phyloP scores from a whole-genome alignment of 1,140 invertebrate genomes.

The Nymphalis io region DNA sequence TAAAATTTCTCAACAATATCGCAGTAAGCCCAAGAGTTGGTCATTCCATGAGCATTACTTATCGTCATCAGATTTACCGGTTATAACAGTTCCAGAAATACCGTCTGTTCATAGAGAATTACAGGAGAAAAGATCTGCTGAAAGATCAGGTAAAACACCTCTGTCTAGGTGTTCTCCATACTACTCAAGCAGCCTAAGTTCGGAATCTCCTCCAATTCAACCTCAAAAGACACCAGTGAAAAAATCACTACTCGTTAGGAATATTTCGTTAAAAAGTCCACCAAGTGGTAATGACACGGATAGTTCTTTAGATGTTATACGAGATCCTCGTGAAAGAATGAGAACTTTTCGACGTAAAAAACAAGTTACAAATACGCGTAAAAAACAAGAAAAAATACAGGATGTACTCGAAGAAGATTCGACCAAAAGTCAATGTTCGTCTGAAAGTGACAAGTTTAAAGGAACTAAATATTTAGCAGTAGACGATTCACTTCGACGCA shows the following conservation, averaged over 20 bases:
- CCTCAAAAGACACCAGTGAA: conserved; percentile 81
- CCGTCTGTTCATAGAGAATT: conserved; percentile 68
- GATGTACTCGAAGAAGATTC: conserved; percentile 80
- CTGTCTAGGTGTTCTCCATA: conserved; percentile 85
- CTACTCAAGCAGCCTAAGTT: conserved; percentile 86
- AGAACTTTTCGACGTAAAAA: conserved; percentile 84
- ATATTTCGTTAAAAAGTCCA: conserved; percentile 82
- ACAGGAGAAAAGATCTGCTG: conserved; percentile 73
- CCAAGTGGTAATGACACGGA: conserved; percentile 86
- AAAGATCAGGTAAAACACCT: conserved; percentile 75
- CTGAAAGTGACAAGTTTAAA: conserved; percentile 79
- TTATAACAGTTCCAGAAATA: conserved; percentile 72
- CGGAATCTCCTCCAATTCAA: conserved; percentile 84
- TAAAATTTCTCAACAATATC: conserved; percentile 81
- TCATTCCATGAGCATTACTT: conserved; percentile 84
- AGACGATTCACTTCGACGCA: conserved; percentile 65
- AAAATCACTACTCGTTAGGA: conserved; percentile 77
- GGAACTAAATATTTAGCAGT: conserved; percentile 63
- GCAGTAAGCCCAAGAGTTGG: conserved; percentile 81
- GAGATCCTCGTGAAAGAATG: conserved; percentile 82
- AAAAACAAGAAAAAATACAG: conserved; percentile 81
- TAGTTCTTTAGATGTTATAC: conserved; percentile 84
- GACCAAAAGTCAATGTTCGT: conserved; percentile 78
- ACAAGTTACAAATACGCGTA: conserved; percentile 81
- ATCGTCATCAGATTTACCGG: conserved; percentile 70